These are phyloP conservation scores for Coelinius sp. DNA, from an alignment of 2,888 invertebrate genomes.

Conservation along the genomic window DNA sequence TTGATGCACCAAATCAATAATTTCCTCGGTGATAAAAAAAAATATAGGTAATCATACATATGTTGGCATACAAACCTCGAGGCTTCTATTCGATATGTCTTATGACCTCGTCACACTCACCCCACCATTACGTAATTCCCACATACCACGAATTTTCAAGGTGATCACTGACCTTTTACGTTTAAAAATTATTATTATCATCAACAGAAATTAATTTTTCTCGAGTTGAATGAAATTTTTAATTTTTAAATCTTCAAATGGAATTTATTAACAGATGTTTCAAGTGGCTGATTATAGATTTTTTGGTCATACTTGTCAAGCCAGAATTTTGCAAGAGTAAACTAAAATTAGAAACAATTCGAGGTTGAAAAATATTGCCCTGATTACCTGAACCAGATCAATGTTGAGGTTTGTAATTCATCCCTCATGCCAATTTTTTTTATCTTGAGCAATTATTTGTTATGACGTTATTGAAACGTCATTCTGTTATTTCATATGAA, in stretches of 20 bases:
- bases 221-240: no score
- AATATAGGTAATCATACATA: background rate
- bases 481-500: background rate
- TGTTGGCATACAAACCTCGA: background rate
- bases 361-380: constrained; percentile 59
- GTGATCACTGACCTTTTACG: constrained; percentile 26
- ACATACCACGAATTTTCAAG: constrained; percentile 29
- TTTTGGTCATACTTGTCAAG: constrained; percentile 6
- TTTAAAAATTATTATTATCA: background rate
- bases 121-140: constrained; percentile 16
- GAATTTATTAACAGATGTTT: background rate
- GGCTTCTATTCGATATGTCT: background rate
- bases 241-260: background rate
- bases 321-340: constrained; percentile 52
- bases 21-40: no score
- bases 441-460: background rate
- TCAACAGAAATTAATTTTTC: no score
- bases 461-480: background rate
- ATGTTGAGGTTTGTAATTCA: constrained; percentile 30
- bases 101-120: constrained; percentile 27
- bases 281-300: background rate
- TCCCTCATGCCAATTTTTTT: constrained; percentile 33
- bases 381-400: constrained; percentile 58
- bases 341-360: constrained; percentile 58
- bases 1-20: no score